A percentile compares a stretch with the other conserved stretches of the same genome.
Conservation (phyloP, 2,797 vertebrate species). For the Ctenosaura bakeri region DNA sequence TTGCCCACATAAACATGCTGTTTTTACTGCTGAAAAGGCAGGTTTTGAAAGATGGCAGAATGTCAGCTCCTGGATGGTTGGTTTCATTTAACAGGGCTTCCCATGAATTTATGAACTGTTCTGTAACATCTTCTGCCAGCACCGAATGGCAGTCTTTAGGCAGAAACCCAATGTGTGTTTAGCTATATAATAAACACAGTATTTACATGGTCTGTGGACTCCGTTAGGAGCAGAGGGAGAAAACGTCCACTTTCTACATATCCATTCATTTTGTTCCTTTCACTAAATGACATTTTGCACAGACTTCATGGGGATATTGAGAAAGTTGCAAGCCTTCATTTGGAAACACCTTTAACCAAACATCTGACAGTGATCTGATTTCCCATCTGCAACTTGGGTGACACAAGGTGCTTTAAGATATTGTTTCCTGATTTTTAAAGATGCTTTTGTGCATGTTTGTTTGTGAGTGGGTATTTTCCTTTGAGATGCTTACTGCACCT, state of each 20-base stretch:
- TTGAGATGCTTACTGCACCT: constrained; percentile 71
- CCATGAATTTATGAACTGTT: constrained; percentile 87
- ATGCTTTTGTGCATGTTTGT: constrained; percentile 44
- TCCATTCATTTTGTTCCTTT: constrained; percentile 79
- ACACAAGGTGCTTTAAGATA: constrained; percentile 75
- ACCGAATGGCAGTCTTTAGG: constrained; percentile 85
- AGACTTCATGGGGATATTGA: neutral
- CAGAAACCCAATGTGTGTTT: constrained; percentile 86
- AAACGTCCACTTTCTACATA: constrained; percentile 80
- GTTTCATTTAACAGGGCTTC: constrained; percentile 85
- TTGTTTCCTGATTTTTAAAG: constrained; percentile 76
- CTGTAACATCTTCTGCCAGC: constrained; percentile 83
- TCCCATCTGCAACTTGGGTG: constrained; percentile 63
- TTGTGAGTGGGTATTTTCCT: constrained; percentile 30
- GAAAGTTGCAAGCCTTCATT: constrained; percentile 41
- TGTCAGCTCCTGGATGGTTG: constrained; percentile 84
- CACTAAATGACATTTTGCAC: constrained; percentile 69
- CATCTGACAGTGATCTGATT: constrained; percentile 77
- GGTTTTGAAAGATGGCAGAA: constrained; percentile 86
- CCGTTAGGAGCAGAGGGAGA: constrained; percentile 25
- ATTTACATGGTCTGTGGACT: constrained; percentile 83
- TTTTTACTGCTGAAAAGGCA: constrained; percentile 76
- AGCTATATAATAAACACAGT: constrained; percentile 86
- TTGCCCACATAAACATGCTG: constrained; percentile 77
- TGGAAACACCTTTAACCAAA: constrained; percentile 77